Evolutionary conservation across 2,888 invertebrate genomes (phyloP), one percentile per base, ranked within the genome.

Genomic region (Leuctra nigra): DNA sequence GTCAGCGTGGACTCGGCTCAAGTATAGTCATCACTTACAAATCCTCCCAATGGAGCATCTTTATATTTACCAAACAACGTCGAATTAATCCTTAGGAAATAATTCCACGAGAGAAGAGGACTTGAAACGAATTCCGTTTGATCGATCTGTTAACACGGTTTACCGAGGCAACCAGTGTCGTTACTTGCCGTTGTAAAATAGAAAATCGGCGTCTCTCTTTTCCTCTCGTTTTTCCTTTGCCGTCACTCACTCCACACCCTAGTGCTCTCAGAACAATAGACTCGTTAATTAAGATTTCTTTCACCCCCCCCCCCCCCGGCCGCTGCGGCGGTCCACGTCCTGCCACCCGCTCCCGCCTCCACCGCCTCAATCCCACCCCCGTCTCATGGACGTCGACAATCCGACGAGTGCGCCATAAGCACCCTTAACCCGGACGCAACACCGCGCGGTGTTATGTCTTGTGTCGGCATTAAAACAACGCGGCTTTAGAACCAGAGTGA

Each of bases 281-380:
- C 78, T 80, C 81, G 81, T 83, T 84, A 83, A 84, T 84, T 84
- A 83, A 83, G 82, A 83, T 82, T 83, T 82, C 82, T 83, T 83
- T 82, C 58, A 53, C 55, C 55, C 58, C 58, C 53, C 35, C 33
- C 61, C 57, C 39, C 59, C 48, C 55, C 53, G 59, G 54, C 58
- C 58, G 58, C 56, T 56, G 58, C 56, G 53, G 46, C 52, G 52
- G 48, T 48, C 58, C 53, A 48, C 56, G 54, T 54, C 53, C 58
- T 55, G 56, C 56, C 61, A 55, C 47, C 56, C 59, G 53, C 46
- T 59, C 47, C 48, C 54, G 54, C 69, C 73, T 73, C 72, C 73
- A 73, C 48, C 33, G 44, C 57, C 46, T 72, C 73, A 73, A 72
- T 74, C 75, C 74, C 66, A 73, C 71, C 36, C 39, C 2, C 39